Conservation (phyloP, 1,140 invertebrate genomes). For the Augochlora pura region DNA sequence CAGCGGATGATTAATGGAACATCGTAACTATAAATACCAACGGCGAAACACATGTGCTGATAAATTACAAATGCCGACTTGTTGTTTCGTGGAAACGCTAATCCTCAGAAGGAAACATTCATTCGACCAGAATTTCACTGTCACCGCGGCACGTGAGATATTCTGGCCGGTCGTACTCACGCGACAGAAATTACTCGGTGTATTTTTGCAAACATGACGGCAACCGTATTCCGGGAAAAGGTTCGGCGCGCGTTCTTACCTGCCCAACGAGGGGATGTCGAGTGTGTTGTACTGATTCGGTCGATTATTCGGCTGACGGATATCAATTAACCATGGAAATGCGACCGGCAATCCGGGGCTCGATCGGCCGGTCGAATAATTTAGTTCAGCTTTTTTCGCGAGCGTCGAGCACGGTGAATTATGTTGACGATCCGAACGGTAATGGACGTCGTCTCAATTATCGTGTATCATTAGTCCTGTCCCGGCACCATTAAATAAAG, state of each 20-base stretch:
- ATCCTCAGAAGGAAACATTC: too few relatives aligned
- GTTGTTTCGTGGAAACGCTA: too few relatives aligned
- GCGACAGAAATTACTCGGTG: not conserved
- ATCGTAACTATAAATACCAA: too few relatives aligned
- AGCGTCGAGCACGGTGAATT: slow-evolving; percentile 18
- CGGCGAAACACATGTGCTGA: not conserved
- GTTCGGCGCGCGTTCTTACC: not conserved
- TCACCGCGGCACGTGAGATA: too few relatives aligned
- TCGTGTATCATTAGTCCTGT: slow-evolving; percentile 31
- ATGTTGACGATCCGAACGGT: slow-evolving; percentile 29
- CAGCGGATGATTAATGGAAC: too few relatives aligned
- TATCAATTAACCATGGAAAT: slow-evolving; percentile 43
- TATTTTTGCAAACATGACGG: not conserved
- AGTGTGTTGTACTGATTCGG: slow-evolving; percentile 24
- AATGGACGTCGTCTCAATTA: slow-evolving; percentile 36
- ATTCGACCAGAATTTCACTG: not conserved
- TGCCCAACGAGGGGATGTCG: not conserved
- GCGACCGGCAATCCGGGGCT: slow-evolving; percentile 22
- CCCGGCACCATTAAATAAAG: slow-evolving; percentile 24
- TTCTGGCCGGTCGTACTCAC: too few relatives aligned
- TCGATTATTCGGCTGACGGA: slow-evolving; percentile 40
- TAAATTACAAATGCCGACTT: not conserved
- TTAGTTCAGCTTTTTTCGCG: slow-evolving; percentile 11
- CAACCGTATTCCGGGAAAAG: not conserved
- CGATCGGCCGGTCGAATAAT: slow-evolving; percentile 30